A percentile compares a stretch with the other conserved stretches of the same genome.
These are phyloP conservation scores for Aphidius gifuensis DNA, from an alignment of 1,140 invertebrate species.

Conservation along the genomic window DNA sequence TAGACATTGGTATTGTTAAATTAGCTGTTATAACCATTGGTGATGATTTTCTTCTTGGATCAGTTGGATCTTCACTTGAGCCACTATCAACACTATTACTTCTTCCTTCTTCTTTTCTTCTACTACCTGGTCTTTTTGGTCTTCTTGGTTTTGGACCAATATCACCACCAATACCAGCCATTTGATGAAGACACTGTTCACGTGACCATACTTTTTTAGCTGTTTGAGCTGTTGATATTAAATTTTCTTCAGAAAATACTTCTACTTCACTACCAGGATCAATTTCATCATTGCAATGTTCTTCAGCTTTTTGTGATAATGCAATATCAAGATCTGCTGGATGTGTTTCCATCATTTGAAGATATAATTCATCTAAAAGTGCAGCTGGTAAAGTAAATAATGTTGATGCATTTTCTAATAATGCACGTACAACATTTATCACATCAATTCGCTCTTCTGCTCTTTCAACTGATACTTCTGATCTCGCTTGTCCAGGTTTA, in stretches of 20 bases:
- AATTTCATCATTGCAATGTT: slow-evolving; percentile 48
- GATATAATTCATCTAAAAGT: slow-evolving; percentile 79
- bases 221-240: slow-evolving; percentile 32
- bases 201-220: slow-evolving; percentile 60
- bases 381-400: slow-evolving; percentile 77
- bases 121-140: slow-evolving; percentile 44
- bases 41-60: slow-evolving; percentile 53
- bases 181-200: slow-evolving; percentile 71
- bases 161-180: slow-evolving; percentile 62
- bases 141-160: slow-evolving; percentile 46
- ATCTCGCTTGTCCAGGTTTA: slow-evolving; percentile 61
- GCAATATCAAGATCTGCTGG: slow-evolving; percentile 71
- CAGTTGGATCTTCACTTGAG: slow-evolving; percentile 51
- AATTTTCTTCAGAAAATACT: slow-evolving; percentile 44
- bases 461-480: slow-evolving; percentile 65
- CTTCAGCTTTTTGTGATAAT: slow-evolving; percentile 59
- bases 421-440: slow-evolving; percentile 79
- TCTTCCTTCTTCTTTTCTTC: slow-evolving; percentile 53
- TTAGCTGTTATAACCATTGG: slow-evolving; percentile 75
- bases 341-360: slow-evolving; percentile 78
- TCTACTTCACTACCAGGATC: slow-evolving; percentile 49
- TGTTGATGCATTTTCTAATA: slow-evolving; percentile 76
- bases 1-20: slow-evolving; percentile 69
- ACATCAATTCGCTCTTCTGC: slow-evolving; percentile 81
- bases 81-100: slow-evolving; percentile 58